These are phyloP conservation scores for Callyntrura guangdongensis DNA, from an alignment of 2,888 invertebrate species.

Conservation along the genomic window DNA sequence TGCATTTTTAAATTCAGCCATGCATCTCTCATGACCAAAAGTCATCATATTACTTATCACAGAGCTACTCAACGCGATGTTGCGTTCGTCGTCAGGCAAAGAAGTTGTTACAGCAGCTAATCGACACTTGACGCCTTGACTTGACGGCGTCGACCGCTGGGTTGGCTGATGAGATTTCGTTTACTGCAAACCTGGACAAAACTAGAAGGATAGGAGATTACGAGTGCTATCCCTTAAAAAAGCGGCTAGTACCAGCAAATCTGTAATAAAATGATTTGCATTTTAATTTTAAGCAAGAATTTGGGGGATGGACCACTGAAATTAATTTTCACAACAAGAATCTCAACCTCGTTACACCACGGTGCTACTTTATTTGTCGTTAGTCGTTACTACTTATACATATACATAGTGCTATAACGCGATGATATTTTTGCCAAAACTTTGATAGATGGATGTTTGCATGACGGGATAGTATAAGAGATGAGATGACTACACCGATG, in stretches of 20 bases:
- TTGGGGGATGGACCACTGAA: not conserved
- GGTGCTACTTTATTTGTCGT: not conserved
- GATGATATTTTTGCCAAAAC: not conserved
- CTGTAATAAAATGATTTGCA: conserved; percentile 22
- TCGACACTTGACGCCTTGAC: no score
- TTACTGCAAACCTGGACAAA: not conserved
- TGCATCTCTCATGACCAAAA: not conserved
- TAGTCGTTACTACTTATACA: not conserved
- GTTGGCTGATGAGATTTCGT: not conserved
- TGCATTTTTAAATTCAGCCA: not conserved
- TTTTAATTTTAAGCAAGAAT: not conserved
- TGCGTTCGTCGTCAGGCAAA: not conserved
- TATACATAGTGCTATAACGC: not conserved
- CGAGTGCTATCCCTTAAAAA: not conserved
- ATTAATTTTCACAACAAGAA: conserved; percentile 43
- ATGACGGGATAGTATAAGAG: not conserved
- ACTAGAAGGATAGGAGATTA: not conserved
- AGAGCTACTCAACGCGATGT: no score
- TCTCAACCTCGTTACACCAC: not conserved
- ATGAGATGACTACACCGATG: not conserved
- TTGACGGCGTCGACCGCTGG: no score
- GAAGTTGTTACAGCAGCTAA: not conserved
- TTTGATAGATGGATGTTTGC: not conserved
- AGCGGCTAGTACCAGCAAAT: not conserved
- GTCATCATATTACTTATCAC: not conserved